phyloP scores from a whole-genome alignment of 2,113 vertebrate genomes.

The Coryphaenoides rupestris region DNA sequence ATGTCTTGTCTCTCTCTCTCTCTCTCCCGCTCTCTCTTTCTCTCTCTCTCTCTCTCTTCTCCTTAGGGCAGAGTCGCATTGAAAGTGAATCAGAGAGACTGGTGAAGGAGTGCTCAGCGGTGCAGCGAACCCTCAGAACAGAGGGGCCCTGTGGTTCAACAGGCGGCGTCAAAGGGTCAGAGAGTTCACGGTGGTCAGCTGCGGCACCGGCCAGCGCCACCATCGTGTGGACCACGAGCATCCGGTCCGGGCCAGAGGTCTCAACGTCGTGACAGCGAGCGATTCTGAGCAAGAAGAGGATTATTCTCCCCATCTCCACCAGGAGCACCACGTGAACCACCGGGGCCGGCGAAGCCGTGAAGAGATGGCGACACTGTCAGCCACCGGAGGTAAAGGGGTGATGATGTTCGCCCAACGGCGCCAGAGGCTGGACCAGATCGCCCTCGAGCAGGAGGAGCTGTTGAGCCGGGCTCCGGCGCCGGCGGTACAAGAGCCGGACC shows the following conservation, averaged over 20 bases:
- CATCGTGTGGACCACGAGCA: constrained; percentile 72
- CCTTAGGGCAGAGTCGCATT: constrained; percentile 76
- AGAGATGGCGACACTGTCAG: constrained; percentile 86
- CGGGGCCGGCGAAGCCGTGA: constrained; percentile 76
- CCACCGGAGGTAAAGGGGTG: constrained; percentile 88
- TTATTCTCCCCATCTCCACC: constrained; percentile 68
- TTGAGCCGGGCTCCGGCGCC: constrained; percentile 61
- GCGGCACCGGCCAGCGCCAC: constrained; percentile 82
- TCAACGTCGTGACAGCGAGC: constrained; percentile 74
- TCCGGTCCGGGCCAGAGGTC: constrained; percentile 70
- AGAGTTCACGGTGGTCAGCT: constrained; percentile 89
- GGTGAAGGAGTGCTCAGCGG: constrained; percentile 86
- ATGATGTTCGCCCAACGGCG: constrained; percentile 91
- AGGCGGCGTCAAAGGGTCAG: constrained; percentile 83
- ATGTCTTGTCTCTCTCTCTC: constrained; percentile 5
- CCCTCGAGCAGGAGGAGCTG: constrained; percentile 83
- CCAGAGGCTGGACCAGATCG: constrained; percentile 89
- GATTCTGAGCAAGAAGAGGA: constrained; percentile 86
- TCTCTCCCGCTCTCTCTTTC: constrained; percentile 4
- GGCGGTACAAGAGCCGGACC: constrained; percentile 53
- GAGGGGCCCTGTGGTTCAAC: constrained; percentile 90
- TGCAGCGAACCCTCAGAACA: constrained; percentile 85
- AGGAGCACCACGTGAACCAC: constrained; percentile 63
- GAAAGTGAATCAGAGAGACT: constrained; percentile 86
- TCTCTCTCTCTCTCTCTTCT: constrained; percentile 9